phyloP scores from a whole-genome alignment of 1,140 invertebrate species.

The Ips typographus region DNA sequence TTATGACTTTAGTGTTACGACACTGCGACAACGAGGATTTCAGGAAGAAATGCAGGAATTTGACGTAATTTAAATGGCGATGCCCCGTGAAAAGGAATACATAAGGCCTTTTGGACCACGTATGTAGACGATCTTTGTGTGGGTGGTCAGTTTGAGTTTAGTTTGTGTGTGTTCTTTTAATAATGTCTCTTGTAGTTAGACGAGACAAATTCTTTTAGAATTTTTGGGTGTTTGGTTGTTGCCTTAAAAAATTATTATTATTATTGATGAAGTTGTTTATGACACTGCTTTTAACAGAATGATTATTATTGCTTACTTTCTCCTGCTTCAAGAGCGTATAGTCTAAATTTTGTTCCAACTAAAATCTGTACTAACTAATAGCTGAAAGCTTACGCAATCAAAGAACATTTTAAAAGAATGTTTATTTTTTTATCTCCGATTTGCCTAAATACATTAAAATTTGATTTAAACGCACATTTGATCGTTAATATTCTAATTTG shows the following conservation, averaged over 20 bases:
- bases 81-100: constrained; percentile 28
- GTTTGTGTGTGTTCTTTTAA: constrained; percentile 33
- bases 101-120: constrained; percentile 25
- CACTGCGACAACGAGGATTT: constrained; percentile 20
- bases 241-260: background rate
- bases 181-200: constrained; percentile 16
- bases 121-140: constrained; percentile 26
- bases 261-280: background rate
- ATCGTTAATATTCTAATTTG: no score
- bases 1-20: constrained; percentile 9
- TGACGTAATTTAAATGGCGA: constrained; percentile 10
- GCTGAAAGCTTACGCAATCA: no score
- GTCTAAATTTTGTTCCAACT: no score
- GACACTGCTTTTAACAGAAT: background rate
- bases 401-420: no score
- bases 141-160: constrained; percentile 26
- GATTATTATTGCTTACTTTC: no score
- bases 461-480: no score
- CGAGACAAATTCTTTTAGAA: constrained; percentile 11
- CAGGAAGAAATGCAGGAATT: constrained; percentile 20
- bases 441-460: no score
- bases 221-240: background rate
- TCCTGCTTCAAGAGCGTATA: no score
- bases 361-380: no score
- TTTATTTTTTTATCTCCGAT: no score